phyloP scores from a whole-genome alignment of 2,888 invertebrate genomes.

The Epiblema foenella region DNA sequence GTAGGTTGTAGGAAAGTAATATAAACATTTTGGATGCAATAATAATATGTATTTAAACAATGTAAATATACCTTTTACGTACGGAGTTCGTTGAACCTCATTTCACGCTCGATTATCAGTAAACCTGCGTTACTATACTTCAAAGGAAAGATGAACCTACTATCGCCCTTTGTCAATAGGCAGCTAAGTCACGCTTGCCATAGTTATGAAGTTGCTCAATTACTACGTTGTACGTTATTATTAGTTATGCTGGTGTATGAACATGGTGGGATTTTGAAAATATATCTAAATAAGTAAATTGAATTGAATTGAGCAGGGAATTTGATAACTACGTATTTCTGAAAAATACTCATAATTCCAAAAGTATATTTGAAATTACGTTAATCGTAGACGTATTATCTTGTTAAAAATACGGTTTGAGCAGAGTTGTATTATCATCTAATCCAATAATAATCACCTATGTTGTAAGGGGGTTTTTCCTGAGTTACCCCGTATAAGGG shows the following conservation, averaged over 20 bases:
- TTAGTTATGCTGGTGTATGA: conserved; percentile 37
- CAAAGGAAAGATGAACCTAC: conserved; percentile 25
- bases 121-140: conserved; percentile 27
- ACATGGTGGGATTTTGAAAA: background rate
- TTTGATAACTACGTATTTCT: too few relatives aligned
- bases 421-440: too few relatives aligned
- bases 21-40: background rate
- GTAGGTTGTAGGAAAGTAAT: background rate
- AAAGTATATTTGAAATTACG: too few relatives aligned
- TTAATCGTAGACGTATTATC: background rate
- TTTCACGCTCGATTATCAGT: conserved; percentile 27
- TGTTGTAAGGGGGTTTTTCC: too few relatives aligned
- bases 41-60: conserved; percentile 1
- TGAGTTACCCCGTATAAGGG: too few relatives aligned
- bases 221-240: conserved; percentile 45
- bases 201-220: conserved; percentile 60
- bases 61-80: background rate
- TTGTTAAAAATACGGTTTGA: too few relatives aligned
- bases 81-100: conserved; percentile 22
- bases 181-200: conserved; percentile 55
- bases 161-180: conserved; percentile 31
- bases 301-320: background rate
- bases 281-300: background rate
- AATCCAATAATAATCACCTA: too few relatives aligned
- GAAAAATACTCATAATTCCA: too few relatives aligned